Conservation (phyloP, 2,888 invertebrate genomes). For the Oxyteleia sp. region DNA sequence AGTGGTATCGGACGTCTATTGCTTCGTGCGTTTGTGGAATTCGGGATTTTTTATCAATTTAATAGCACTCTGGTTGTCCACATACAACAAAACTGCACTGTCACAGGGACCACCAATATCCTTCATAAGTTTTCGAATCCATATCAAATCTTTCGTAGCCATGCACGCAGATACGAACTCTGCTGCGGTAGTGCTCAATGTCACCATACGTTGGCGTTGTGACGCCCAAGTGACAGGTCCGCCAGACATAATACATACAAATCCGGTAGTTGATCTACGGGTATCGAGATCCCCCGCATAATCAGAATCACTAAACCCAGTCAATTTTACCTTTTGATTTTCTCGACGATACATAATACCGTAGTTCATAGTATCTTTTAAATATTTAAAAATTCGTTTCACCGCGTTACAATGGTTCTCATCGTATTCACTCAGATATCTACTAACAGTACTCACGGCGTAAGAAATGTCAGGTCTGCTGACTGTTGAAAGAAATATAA, state of each 20-base stretch:
- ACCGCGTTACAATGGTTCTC: background rate
- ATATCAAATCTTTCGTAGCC: background rate
- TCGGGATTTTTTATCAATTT: too few species aligned
- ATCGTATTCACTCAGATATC: background rate
- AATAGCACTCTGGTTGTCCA: too few species aligned
- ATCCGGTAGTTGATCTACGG: background rate
- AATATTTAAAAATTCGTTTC: background rate
- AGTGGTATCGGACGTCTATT: too few species aligned
- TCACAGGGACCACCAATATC: too few species aligned
- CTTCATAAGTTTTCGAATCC: background rate
- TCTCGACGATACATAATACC: background rate
- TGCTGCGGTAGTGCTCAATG: background rate
- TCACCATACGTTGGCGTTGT: background rate
- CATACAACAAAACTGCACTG: too few species aligned
- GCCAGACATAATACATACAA: background rate
- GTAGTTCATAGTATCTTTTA: background rate
- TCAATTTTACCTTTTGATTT: background rate
- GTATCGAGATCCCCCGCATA: background rate
- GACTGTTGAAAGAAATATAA: background rate
- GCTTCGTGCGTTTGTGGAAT: too few species aligned
- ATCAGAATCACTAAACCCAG: background rate
- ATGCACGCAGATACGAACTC: background rate
- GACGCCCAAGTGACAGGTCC: background rate
- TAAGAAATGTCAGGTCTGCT: background rate
- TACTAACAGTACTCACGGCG: background rate